These are phyloP conservation scores for Steinernema carpocapsae DNA, from an alignment of 2,888 invertebrate species.

Conservation along the genomic window DNA sequence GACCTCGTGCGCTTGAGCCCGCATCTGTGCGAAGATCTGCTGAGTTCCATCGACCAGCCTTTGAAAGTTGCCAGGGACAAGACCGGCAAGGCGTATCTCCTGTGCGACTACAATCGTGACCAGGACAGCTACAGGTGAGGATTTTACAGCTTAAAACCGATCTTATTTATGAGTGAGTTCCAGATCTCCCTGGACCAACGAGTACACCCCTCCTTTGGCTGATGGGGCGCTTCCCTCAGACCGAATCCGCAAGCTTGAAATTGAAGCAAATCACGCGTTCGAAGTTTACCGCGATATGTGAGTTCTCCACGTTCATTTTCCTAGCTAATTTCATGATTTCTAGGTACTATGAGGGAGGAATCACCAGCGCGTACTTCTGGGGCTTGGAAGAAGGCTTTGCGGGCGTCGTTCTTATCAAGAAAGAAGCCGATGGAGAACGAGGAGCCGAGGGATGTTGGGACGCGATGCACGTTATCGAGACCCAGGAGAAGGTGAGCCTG, in stretches of 20 bases:
- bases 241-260: constrained; percentile 87
- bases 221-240: constrained; percentile 99
- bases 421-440: constrained; percentile 75
- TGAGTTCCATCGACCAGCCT: constrained; percentile 97
- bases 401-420: constrained; percentile 96
- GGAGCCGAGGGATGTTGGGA: constrained; percentile 99
- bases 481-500: constrained; percentile 73
- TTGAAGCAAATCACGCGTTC: constrained; percentile 97
- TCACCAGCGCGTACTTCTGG: constrained; percentile 98
- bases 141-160: not conserved
- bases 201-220: constrained; percentile 94
- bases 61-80: constrained; percentile 92
- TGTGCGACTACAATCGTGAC: constrained; percentile 98
- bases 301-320: constrained; percentile 30
- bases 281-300: constrained; percentile 85
- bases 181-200: constrained; percentile 97
- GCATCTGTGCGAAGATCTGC: constrained; percentile 90
- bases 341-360: constrained; percentile 96
- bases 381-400: constrained; percentile 94
- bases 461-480: constrained; percentile 98
- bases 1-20: constrained; percentile 95
- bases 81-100: constrained; percentile 91
- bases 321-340: too few species aligned
- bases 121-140: constrained; percentile 89
- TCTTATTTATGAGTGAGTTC: constrained; percentile 34